Evolutionary conservation across 1,140 invertebrate genomes (phyloP), one percentile per base, ranked within the genome.

Genomic region (Pseudachorutes palmiensis): DNA sequence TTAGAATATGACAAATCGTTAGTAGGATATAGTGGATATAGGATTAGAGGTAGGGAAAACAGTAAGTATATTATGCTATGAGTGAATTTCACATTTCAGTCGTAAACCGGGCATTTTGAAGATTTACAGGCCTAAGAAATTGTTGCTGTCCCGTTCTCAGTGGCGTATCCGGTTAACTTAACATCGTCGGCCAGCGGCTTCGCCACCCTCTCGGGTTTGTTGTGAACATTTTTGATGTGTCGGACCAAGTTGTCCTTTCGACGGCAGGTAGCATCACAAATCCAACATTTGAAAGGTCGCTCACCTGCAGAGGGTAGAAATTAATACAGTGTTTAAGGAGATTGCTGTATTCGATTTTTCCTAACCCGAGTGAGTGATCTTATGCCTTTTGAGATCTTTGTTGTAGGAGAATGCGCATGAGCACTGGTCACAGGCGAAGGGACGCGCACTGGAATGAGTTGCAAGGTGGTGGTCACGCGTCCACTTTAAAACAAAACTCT

Each of bases 211-310:
- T 66, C 71, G 66, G 64, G 70, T 22, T 80, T 81, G 1, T 83
- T 83, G 75, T 87, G 85, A 32, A 84, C 82, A 69, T 85, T 84
- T 49, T 83, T 82, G 29, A 86, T 79, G 76, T 87, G 85, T 0
- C 85, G 77, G 29, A 82, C 79, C 64, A 86, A 77, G 68, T 86
- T 87, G 71, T 87, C 85, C 72, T 85, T 85, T 14, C 85, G 78
- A 51, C 81, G 76, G 68, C 85, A 85, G 1, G 77, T 79, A 0
- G 81, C 81, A 1, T 80, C 78, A 74, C 85, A 86, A 9, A 83
- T 76, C 51, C 78, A 80, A 75, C 85, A 87, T 16, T 80, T 80
- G 71, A 80, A 86, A 0, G 80, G 80, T 64, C 83, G 81, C 9
- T 77, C 79, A 68, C 82, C 81, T 80, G 74, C n/a, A 78, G 77